Evolutionary conservation across 2,888 invertebrate species (phyloP).

Genomic region (Nomada fabriciana): DNA sequence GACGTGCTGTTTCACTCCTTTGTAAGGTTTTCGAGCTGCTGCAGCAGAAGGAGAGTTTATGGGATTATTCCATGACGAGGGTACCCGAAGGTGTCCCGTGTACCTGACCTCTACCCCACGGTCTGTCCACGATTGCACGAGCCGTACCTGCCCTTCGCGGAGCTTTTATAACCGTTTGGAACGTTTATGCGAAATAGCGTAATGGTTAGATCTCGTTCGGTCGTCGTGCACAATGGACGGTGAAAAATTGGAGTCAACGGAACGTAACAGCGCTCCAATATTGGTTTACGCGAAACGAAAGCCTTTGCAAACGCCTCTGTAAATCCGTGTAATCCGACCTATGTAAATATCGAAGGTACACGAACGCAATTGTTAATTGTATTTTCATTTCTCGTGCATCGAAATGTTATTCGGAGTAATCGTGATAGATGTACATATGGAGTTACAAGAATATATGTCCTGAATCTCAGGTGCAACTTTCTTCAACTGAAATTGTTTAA

Average conservation of each 20-base stretch:
- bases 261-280: background rate
- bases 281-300: too few species aligned
- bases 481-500: background rate
- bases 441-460: too few species aligned
- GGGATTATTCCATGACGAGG: slow-evolving; percentile 62
- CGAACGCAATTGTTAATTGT: too few species aligned
- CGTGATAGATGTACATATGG: too few species aligned
- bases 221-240: background rate
- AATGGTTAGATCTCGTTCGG: slow-evolving; percentile 3
- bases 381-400: too few species aligned
- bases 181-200: slow-evolving; percentile 51
- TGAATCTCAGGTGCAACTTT: background rate
- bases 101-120: slow-evolving; percentile 64
- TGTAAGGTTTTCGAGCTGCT: slow-evolving; percentile 6
- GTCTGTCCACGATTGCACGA: slow-evolving; percentile 34
- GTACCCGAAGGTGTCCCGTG: slow-evolving; percentile 47
- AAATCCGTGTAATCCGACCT: too few species aligned
- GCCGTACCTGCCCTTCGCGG: slow-evolving; percentile 58
- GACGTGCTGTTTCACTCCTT: slow-evolving; percentile 13
- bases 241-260: background rate
- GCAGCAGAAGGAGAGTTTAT: slow-evolving; percentile 53
- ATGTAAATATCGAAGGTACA: too few species aligned
- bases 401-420: too few species aligned
- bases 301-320: too few species aligned
- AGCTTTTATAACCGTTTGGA: slow-evolving; percentile 42